Evolutionary conservation across 2,797 vertebrate species (phyloP), one percentile per base, ranked within the genome.

Genomic region (Cetoscarus ocellatus): DNA sequence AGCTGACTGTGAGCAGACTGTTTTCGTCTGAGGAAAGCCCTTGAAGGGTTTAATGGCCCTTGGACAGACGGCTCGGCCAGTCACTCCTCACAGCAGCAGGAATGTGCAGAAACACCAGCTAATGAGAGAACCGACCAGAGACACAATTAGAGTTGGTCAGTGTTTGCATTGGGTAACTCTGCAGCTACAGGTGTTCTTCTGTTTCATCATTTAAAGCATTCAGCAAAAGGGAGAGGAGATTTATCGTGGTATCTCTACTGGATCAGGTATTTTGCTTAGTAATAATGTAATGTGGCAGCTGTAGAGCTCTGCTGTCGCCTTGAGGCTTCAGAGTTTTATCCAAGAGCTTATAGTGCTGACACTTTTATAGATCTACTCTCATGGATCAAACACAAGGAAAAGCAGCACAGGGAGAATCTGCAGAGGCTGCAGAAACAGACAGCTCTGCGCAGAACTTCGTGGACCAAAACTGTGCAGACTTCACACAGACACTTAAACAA

Each of bases 1-100:
- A 87, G 82, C 81, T 84, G 83, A 66, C 75, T 71, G 70, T 11
- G 60, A 75, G 71, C 65, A 75, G 77, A 67, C 55, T 83, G 83
- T 82, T 85, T 64, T 65, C 57, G 79, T 84, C 83, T 84, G 80
- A 9, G 76, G 50, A 72, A 83, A 74, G 48, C 47, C 63, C 73
- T 67, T 57, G 60, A 80, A 59, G 67, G 75, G 67, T 58, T 86
- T 75, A 67, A 61, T 45, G 66, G 55, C 76, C 51, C 40, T 65
- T 27, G 1, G 70, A 67, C 84, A 59, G 65, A 58, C 66, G 10
- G 45, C 51, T 50, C 45, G 19, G 55, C 44, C 63, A 35, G 65
- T 55, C 78, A 47, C 71, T 82, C 84, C 85, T 78, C 67, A 27
- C 71, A 64, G 70, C 74, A 65, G 39, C 12, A 89, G 85, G 84